Evolutionary conservation across 2,888 invertebrate species (phyloP).

Genomic region (Cryptocheilus praepositus): DNA sequence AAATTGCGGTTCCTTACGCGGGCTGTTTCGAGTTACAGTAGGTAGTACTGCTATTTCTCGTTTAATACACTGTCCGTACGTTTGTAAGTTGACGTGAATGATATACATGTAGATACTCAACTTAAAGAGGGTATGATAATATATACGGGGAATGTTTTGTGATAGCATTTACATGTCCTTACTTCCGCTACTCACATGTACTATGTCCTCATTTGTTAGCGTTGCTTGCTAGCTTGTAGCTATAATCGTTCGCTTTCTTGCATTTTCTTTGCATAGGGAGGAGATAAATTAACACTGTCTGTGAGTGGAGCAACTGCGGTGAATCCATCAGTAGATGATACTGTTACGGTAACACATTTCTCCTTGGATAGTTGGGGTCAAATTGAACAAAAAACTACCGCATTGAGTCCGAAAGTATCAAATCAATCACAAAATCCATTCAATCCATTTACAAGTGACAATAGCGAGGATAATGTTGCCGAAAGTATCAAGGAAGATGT

Average conservation of each 20-base stretch:
- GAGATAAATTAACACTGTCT: constrained; percentile 82
- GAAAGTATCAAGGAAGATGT: constrained; percentile 40
- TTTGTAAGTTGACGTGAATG: too few relatives aligned
- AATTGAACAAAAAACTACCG: constrained; percentile 75
- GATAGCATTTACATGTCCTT: neutral
- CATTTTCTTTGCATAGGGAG: constrained; percentile 77
- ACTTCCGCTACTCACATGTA: neutral
- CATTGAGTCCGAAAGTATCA: constrained; percentile 64
- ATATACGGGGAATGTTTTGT: neutral
- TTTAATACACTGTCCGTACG: too few relatives aligned
- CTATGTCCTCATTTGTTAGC: constrained; percentile 16
- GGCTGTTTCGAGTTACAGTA: too few relatives aligned
- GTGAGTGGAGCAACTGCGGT: constrained; percentile 76
- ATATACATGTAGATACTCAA: too few relatives aligned
- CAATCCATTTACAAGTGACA: constrained; percentile 71
- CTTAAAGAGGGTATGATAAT: too few relatives aligned
- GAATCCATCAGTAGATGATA: constrained; percentile 64
- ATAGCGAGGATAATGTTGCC: constrained; percentile 19
- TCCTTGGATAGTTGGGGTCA: constrained; percentile 76
- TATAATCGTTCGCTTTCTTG: constrained; percentile 34
- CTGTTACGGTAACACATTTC: constrained; percentile 81
- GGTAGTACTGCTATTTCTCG: too few relatives aligned
- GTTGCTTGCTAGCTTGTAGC: constrained; percentile 39
- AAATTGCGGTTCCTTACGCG: too few relatives aligned
- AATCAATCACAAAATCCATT: constrained; percentile 73